Evolutionary conservation across 2,113 vertebrate genomes (phyloP), one percentile per base, ranked within the genome.

Genomic region (Rhinichthys klamathensis): DNA sequence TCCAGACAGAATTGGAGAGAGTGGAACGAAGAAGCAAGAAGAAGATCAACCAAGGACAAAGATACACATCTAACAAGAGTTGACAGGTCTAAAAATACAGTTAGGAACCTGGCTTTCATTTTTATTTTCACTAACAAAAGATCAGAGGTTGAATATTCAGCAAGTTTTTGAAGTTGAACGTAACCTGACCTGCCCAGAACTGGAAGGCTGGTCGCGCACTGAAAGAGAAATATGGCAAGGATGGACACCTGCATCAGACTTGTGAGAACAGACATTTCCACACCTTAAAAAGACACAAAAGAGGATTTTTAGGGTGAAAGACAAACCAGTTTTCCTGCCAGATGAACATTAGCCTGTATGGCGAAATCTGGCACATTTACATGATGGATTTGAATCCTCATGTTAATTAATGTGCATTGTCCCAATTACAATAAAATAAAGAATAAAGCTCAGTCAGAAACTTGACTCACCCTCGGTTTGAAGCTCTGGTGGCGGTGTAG

Each of bases 131-230:
- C 27, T 13, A 41, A 51, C 21, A 79, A 35, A 60, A 67, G 30
- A 30, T 9, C 41, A 8, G 23, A 56, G 18, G 58, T 16, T 54
- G 30, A 35, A 11, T 2, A 25, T 65, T 4, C 32, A 15, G 6
- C 46, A 13, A 32, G 10, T 27, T 61, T 56, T 61, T 56, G 13
- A 54, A 41, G 18, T 0, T 27, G 54, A 70, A 51, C 15, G 6
- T 25, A 58, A 8, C 0, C n/a, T 4, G 92, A 95, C 94, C 93
- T 92, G 84, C 83, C 84, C 49, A 78, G 74, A 80, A 90, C 86
- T 82, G 94, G 92, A 87, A 93, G 89, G 56, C 92, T 86, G 38
- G 88, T 77, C 6, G 87, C 69, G 82, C 88, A n/a, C 78, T 93
- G 86, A 84, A 94, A 77, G 82, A 95, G 61, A 80, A 91, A 87